These are phyloP conservation scores for Nipponacmea schrenckii DNA, from an alignment of 2,888 invertebrate species.

Conservation along the genomic window DNA sequence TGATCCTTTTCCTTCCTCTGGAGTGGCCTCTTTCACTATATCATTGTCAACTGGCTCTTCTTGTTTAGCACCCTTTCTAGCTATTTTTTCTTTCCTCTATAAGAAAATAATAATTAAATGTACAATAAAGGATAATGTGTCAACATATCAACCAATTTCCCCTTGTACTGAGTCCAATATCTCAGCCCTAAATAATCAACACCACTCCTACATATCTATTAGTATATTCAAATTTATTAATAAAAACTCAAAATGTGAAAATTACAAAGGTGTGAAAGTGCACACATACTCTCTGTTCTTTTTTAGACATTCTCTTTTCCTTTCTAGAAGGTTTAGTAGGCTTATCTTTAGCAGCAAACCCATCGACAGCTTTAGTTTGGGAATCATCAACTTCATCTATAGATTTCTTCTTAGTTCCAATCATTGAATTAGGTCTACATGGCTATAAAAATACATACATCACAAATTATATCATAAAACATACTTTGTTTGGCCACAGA, in stretches of 20 bases:
- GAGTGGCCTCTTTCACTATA: conserved; percentile 26
- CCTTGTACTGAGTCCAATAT: no score
- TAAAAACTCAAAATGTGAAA: no score
- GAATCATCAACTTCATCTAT: conserved; percentile 11
- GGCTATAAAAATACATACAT: conserved; percentile 33
- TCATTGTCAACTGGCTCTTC: conserved; percentile 11
- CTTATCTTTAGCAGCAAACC: conserved; percentile 32
- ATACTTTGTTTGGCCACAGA: no score
- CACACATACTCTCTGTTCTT: conserved; percentile 46
- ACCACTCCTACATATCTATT: no score
- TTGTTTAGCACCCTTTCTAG: neutral
- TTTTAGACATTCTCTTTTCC: conserved; percentile 54
- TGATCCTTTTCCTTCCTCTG: conserved; percentile 32
- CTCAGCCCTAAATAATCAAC: no score
- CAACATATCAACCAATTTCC: no score
- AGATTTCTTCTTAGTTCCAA: conserved; percentile 41
- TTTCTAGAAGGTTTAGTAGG: conserved; percentile 61
- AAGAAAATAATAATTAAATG: neutral
- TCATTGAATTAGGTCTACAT: conserved; percentile 47
- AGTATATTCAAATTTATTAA: no score
- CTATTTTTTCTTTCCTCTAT: neutral
- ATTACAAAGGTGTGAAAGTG: no score
- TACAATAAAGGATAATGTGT: neutral
- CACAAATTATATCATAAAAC: neutral
- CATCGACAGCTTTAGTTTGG: neutral